Conservation (phyloP, 1,140 invertebrate genomes). For the Drosophila dunni region DNA sequence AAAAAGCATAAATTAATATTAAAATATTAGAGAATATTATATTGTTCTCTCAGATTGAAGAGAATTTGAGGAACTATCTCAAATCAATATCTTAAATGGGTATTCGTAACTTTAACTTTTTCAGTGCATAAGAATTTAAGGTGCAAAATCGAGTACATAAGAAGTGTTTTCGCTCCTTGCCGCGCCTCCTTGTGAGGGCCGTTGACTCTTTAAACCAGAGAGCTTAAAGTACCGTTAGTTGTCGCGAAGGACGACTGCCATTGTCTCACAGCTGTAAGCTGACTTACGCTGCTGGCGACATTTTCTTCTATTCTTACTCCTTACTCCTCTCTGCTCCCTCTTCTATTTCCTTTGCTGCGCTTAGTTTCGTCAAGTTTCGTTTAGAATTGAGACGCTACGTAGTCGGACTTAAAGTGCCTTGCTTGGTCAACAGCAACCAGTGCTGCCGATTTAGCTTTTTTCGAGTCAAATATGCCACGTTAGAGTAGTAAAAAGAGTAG, state of each 20-base stretch:
- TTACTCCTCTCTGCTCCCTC: too few relatives aligned
- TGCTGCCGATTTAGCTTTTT: too few relatives aligned
- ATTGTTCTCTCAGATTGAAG: too few relatives aligned
- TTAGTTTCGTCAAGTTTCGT: neutral
- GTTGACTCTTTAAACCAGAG: conserved; percentile 27
- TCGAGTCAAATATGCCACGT: too few relatives aligned
- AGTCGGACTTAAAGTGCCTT: conserved; percentile 62
- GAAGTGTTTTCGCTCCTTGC: neutral
- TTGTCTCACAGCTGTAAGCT: conserved; percentile 12
- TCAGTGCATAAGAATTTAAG: neutral
- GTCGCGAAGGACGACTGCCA: conserved; percentile 63
- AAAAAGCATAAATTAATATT: too few relatives aligned
- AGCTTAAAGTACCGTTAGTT: neutral
- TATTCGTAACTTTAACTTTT: too few relatives aligned
- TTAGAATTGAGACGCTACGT: conserved; percentile 36
- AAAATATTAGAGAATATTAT: too few relatives aligned
- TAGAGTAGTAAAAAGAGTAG: too few relatives aligned
- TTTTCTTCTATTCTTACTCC: too few relatives aligned
- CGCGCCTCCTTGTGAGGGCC: neutral
- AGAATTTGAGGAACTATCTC: too few relatives aligned
- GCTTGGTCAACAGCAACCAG: conserved; percentile 51
- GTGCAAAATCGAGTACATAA: neutral
- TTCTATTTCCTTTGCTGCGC: neutral
- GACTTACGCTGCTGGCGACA: conserved; percentile 30
- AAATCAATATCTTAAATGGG: too few relatives aligned